phyloP scores from a whole-genome alignment of 2,113 vertebrate genomes.

The Aythya baeri region DNA sequence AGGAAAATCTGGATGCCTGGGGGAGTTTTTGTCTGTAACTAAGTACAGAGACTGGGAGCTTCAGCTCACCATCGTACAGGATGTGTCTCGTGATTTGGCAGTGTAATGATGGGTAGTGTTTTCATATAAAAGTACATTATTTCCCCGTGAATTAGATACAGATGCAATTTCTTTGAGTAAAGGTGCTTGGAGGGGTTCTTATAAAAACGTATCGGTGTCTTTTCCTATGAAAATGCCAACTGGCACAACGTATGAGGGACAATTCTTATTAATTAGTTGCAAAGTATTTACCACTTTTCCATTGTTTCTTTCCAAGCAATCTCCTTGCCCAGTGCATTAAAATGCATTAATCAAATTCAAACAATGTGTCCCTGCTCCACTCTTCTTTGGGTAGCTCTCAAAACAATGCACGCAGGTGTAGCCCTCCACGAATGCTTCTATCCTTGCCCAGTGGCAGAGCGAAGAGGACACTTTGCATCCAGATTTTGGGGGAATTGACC shows the following conservation, averaged over 20 bases:
- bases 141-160: conserved; percentile 18
- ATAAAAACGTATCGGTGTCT: not conserved
- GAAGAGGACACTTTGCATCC: not conserved
- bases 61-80: not conserved
- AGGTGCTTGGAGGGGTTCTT: not conserved
- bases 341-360: not conserved
- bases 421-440: not conserved
- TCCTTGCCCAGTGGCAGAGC: not conserved
- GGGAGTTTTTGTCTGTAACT: not conserved
- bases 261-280: not conserved
- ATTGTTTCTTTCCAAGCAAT: not conserved
- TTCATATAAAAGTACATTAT: not conserved
- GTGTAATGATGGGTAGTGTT: not conserved
- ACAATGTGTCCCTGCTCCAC: not conserved
- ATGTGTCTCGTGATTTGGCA: not conserved
- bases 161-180: conserved; percentile 46
- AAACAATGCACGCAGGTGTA: not conserved
- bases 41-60: not conserved
- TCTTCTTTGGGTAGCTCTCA: not conserved
- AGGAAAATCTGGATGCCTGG: not conserved
- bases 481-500: not conserved
- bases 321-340: not conserved
- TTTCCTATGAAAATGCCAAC: conserved; percentile 32
- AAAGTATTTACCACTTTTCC: not conserved
- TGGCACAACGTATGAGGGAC: conserved; percentile 1